A percentile compares a stretch with the other conserved stretches of the same genome.
phyloP scores from a whole-genome alignment of 2,797 vertebrate genomes.

The Lophius americanus region DNA sequence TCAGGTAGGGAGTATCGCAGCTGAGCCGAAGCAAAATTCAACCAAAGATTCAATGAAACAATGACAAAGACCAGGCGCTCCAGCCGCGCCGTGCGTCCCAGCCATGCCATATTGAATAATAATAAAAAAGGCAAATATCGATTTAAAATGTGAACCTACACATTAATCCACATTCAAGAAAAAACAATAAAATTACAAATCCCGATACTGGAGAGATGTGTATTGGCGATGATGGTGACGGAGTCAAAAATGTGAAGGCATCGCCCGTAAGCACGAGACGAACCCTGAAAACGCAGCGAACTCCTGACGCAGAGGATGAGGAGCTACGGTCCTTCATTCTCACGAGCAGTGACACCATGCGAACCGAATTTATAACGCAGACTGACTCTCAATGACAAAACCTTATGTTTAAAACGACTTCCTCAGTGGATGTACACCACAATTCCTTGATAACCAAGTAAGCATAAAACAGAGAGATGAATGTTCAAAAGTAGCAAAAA shows the following conservation, averaged over 20 bases:
- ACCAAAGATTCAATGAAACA: constrained; percentile 32
- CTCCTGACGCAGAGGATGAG: constrained; percentile 14
- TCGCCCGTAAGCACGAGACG: neutral
- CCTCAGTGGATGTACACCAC: neutral
- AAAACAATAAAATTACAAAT: neutral
- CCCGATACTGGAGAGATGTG: too few species aligned
- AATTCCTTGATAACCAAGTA: neutral
- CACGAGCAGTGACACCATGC: constrained; percentile 63
- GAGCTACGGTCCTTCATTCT: neutral
- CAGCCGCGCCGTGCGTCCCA: constrained; percentile 1
- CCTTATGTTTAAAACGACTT: neutral
- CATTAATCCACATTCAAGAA: neutral
- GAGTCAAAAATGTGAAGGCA: constrained; percentile 8
- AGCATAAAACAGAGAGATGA: neutral
- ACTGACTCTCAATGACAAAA: neutral
- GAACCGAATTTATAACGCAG: constrained; percentile 22
- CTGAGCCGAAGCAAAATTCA: constrained; percentile 52
- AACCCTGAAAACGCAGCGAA: constrained; percentile 6
- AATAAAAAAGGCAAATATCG: neutral
- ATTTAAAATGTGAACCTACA: neutral
- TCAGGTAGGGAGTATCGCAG: constrained; percentile 73
- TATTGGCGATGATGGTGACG: neutral
- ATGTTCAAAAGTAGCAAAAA: too few species aligned
- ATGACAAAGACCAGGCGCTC: constrained; percentile 21
- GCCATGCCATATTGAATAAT: constrained; percentile 31